phyloP scores from a whole-genome alignment of 2,113 vertebrate species.

The Arvicanthis niloticus region DNA sequence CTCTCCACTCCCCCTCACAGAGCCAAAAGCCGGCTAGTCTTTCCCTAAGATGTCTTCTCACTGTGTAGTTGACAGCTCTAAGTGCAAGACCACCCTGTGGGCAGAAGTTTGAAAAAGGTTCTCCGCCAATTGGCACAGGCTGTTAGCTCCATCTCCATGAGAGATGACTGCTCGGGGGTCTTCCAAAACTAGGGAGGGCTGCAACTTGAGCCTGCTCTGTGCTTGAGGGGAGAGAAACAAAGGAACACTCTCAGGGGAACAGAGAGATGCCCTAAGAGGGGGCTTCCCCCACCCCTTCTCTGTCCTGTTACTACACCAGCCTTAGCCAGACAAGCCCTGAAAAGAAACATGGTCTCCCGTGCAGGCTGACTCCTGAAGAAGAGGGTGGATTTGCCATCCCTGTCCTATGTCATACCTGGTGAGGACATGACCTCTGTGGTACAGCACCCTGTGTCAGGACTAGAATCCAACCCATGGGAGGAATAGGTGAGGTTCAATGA shows the following conservation, averaged over 20 bases:
- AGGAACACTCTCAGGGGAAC: neutral
- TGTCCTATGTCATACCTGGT: neutral
- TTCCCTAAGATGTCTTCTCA: neutral
- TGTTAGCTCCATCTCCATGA: neutral
- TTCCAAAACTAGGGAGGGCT: neutral
- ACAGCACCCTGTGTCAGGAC: neutral
- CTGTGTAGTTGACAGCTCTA: neutral
- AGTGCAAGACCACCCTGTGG: accelerated
- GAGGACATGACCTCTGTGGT: neutral
- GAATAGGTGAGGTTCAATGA: neutral
- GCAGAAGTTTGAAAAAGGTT: neutral
- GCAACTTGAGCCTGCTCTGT: neutral
- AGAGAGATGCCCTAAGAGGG: neutral
- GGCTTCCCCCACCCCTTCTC: neutral
- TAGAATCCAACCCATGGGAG: neutral
- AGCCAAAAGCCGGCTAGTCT: neutral
- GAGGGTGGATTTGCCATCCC: neutral
- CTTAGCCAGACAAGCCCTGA: neutral
- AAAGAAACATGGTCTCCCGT: neutral
- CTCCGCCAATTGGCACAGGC: neutral
- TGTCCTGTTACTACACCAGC: accelerated
- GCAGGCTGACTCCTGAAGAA: neutral
- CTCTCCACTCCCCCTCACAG: neutral
- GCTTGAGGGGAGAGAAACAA: neutral
- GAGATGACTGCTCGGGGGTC: too few species aligned